Conservation (phyloP, 1,140 invertebrate species). For the Procambarus clarkii region DNA sequence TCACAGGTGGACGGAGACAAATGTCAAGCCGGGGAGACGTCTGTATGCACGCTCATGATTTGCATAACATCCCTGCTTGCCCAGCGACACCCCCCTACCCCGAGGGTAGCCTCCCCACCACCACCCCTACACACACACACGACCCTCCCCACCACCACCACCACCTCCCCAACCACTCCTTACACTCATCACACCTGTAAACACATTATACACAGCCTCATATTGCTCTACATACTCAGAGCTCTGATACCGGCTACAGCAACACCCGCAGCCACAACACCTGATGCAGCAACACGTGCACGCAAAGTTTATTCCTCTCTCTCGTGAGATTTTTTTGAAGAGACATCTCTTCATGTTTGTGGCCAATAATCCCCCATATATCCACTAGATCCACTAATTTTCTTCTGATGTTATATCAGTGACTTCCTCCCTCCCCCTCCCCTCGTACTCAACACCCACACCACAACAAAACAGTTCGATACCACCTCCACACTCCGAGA, state of each 20-base stretch:
- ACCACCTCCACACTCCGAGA: conserved; percentile 23
- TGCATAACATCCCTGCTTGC: conserved; percentile 51
- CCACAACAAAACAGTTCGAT: conserved; percentile 26
- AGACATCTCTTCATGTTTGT: too few relatives aligned
- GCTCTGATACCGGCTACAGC: not conserved
- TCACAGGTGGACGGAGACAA: conserved; percentile 66
- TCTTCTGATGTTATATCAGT: not conserved
- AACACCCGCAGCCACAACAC: too few relatives aligned
- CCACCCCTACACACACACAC: too few relatives aligned
- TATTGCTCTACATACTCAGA: not conserved
- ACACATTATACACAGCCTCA: conserved; percentile 24
- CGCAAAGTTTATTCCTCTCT: too few relatives aligned
- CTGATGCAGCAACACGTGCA: too few relatives aligned
- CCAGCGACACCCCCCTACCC: not conserved
- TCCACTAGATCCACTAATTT: too few relatives aligned
- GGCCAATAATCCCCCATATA: too few relatives aligned
- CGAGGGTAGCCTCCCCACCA: too few relatives aligned
- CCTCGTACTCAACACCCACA: conserved; percentile 10
- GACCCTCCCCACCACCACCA: too few relatives aligned
- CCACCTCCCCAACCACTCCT: too few relatives aligned
- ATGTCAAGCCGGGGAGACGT: conserved; percentile 47
- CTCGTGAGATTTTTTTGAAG: too few relatives aligned
- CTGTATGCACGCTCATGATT: conserved; percentile 52
- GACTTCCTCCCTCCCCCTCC: not conserved
- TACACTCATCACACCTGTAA: conserved; percentile 2